Conservation (phyloP, 2,888 invertebrate species). For the Amitus sp. region DNA sequence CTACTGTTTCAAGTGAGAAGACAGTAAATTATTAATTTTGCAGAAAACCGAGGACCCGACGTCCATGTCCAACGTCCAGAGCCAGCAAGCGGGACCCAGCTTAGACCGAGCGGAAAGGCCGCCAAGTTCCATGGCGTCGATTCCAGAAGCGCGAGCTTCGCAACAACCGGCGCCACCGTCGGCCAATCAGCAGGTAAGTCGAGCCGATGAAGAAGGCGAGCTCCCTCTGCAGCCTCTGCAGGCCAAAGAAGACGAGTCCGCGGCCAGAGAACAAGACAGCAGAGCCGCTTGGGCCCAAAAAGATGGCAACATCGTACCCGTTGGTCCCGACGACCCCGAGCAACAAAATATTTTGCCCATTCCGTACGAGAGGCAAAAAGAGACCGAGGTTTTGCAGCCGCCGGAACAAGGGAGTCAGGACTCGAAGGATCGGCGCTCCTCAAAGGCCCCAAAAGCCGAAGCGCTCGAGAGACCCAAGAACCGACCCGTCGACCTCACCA, state of each 20-base stretch:
- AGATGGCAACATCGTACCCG: slow-evolving; percentile 52
- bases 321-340: slow-evolving; percentile 49
- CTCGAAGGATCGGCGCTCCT: slow-evolving; percentile 20
- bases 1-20: too few species aligned
- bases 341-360: slow-evolving; percentile 19
- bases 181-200: slow-evolving; percentile 59
- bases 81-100: neutral
- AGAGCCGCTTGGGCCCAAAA: slow-evolving; percentile 48
- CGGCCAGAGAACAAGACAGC: slow-evolving; percentile 32
- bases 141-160: neutral
- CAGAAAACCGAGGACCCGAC: neutral
- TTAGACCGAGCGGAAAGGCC: slow-evolving; percentile 1
- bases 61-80: neutral
- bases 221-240: slow-evolving; percentile 52
- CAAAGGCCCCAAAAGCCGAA: slow-evolving; percentile 28
- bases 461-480: too few species aligned
- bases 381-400: slow-evolving; percentile 36
- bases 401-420: slow-evolving; percentile 33
- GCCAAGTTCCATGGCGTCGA: neutral
- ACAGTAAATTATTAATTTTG: too few species aligned
- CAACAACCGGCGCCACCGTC: slow-evolving; percentile 39
- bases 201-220: slow-evolving; percentile 50
- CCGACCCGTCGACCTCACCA: too few species aligned
- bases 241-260: slow-evolving; percentile 36
- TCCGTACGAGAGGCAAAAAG: slow-evolving; percentile 26